Evolutionary conservation across 2,888 invertebrate genomes (phyloP).

Genomic region (Acrobeloides nanus): DNA sequence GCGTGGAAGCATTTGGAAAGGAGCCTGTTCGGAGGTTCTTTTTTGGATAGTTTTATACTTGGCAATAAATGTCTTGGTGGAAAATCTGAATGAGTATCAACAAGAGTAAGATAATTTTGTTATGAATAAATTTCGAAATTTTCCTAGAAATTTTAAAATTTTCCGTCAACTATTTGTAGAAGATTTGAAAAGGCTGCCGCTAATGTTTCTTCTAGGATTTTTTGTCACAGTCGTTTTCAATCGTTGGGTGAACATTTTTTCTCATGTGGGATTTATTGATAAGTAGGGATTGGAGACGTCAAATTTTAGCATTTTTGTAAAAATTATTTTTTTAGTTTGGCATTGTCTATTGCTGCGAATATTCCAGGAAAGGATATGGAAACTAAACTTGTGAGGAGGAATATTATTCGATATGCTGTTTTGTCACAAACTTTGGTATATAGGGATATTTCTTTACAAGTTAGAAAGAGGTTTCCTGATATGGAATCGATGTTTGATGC

Average conservation of each 20-base stretch:
- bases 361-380: slow-evolving; percentile 12
- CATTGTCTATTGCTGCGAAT: slow-evolving; percentile 9
- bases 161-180: slow-evolving; percentile 3
- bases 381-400: slow-evolving; percentile 14
- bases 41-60: slow-evolving; percentile 12
- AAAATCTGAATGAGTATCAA: slow-evolving; percentile 11
- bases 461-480: slow-evolving; percentile 35
- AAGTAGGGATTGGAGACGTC: slow-evolving; percentile 16
- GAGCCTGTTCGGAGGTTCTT: slow-evolving; percentile 11
- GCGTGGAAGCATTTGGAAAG: slow-evolving; percentile 32
- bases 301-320: background rate
- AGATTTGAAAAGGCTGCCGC: slow-evolving; percentile 12
- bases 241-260: slow-evolving; percentile 23
- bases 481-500: slow-evolving; percentile 26
- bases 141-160: slow-evolving; percentile 6
- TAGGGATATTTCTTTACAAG: slow-evolving; percentile 40
- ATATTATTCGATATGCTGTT: slow-evolving; percentile 17
- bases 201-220: slow-evolving; percentile 23
- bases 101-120: slow-evolving; percentile 15
- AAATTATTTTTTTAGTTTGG: slow-evolving; percentile 16
- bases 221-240: slow-evolving; percentile 25
- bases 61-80: slow-evolving; percentile 8
- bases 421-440: slow-evolving; percentile 33
- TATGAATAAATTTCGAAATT: too few relatives aligned
- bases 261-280: slow-evolving; percentile 23